Evolutionary conservation across 2,113 vertebrate genomes (phyloP), one percentile per base, ranked within the genome.

Genomic region (Bufo bufo): DNA sequence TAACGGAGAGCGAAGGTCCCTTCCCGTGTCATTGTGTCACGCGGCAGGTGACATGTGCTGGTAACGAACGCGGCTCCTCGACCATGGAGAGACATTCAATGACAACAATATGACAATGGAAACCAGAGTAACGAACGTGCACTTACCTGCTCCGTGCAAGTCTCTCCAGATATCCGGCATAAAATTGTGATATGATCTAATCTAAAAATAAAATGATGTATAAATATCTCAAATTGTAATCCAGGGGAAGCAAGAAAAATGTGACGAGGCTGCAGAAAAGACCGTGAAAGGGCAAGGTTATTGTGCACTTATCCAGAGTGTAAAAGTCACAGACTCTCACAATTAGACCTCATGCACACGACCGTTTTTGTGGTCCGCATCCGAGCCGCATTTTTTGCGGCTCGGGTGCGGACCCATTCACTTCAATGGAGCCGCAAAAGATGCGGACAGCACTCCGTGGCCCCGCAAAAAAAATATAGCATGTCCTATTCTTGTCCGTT

Each of bases 91-190:
- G 72, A 20, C 72, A 75, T 75, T 50, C 72, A 75, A 17, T 9
- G 11, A 59, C 50, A 54, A 54, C 50, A 49, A 50, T 50, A 49
- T 6, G 9, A 78, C 19, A 33, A 23, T 0, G n/a, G 49, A 56
- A 78, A n/a, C 13, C 6, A 78, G n/a, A 78, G n/a, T 33, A 33
- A 33, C 8, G 0, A 20, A 9, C n/a, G 4, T n/a, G 20, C 20
- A 7, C 81, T 66, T 83, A 83, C 81, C 81, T 50, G 47, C 63
- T 23, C 61, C 3, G 20, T 47, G 79, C 79, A 75, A 83, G 19
- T 11, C 11, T 69, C 47, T 49, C 47, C 63, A 23, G 20, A 66
- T 52, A 69, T 23, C 59, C 9, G 10, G 61, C 80, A 82, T 83
- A 66, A 83, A 82, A 20, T 20, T 19, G 47, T 13, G 80, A 66